Percentiles rank a stretch among this genome's conserved stretches.
Evolutionary conservation across 2,797 vertebrate species (phyloP).

Genomic region (Tachyglossus aculeatus): DNA sequence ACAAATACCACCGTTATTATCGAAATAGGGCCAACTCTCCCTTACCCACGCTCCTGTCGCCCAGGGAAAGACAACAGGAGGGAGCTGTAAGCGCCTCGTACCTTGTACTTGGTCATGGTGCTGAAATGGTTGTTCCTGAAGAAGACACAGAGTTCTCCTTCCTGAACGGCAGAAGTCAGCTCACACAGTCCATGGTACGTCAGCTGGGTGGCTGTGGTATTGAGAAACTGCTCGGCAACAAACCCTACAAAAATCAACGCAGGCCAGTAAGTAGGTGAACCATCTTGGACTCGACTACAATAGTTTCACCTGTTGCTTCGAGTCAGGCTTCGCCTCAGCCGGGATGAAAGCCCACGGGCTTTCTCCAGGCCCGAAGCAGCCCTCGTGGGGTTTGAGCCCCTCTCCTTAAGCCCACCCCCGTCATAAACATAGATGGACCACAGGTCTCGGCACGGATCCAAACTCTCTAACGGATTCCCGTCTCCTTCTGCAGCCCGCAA

Average conservation of each 20-base stretch:
- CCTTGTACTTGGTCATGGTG: conserved; percentile 99
- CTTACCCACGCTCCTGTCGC: conserved; percentile 29
- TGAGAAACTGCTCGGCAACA: conserved; percentile 96
- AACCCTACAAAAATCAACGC: conserved; percentile 82
- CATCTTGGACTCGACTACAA: no score
- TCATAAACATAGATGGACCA: no score
- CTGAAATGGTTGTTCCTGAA: conserved; percentile 99
- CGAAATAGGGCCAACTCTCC: conserved; percentile 6
- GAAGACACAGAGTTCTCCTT: conserved; percentile 97
- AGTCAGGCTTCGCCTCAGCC: no score
- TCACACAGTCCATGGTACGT: conserved; percentile 97
- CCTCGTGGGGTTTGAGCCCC: no score
- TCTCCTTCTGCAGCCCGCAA: no score
- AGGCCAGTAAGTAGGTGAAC: conserved; percentile 46
- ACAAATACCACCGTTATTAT: conserved; percentile 24
- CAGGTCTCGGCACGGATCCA: no score
- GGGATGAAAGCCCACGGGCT: no score
- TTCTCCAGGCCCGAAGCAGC: no score
- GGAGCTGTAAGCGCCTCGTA: conserved; percentile 61
- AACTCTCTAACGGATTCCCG: no score
- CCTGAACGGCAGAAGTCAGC: conserved; percentile 94
- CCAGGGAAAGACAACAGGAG: not conserved
- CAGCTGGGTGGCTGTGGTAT: conserved; percentile 95
- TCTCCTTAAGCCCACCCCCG: no score
- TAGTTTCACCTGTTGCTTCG: no score